Evolutionary conservation across 2,888 invertebrate genomes (phyloP), one percentile per base, ranked within the genome.

Genomic region (Eudemis profundana): DNA sequence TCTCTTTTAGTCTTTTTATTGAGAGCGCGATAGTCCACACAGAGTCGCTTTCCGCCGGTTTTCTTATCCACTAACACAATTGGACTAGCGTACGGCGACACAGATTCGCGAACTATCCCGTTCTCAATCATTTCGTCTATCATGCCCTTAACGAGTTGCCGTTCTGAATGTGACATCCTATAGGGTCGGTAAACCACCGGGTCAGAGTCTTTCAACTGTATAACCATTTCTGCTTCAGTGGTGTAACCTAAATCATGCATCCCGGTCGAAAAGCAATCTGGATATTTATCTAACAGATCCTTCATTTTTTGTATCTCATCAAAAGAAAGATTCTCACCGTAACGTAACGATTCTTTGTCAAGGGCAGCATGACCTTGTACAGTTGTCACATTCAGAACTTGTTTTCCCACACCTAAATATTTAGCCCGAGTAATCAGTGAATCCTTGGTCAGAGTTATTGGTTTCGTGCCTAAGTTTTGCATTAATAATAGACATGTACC

Each of bases 11-110:
- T 47, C 4, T 47, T 47, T 4, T 12, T 23, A 12, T 47, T 47
- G 14, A 47, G 47, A 3, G 21, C 47, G 21, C 47, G 47, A 15
- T 47, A 47, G 47, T 69, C 73, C 0, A 66, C 64, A 29, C 67
- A 70, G 15, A 40, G 40, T 15, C 40, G 40, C 40, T 40, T 40
- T 15, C 7, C 40, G 5, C 40, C 29, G 10, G 29, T 8, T 29
- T 29, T 29, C 29, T 29, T 29, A 29, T 29, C 8, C 2, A 29
- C 29, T 7, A 40, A 15, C 4, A 40, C 40, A 15, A 40, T 40
- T 15, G 40, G 15, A 15, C 40, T 40, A 1, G 40, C 40, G n/a
- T 40, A 15, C 1, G 40, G 40, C 15, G 40, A 40, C 2, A 3
- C 7, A 3, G 40, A 40, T 7, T 40, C 40, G 4, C 40, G 40